Evolutionary conservation across 2,113 vertebrate genomes (phyloP).

Genomic region (Zosterops borbonicus): DNA sequence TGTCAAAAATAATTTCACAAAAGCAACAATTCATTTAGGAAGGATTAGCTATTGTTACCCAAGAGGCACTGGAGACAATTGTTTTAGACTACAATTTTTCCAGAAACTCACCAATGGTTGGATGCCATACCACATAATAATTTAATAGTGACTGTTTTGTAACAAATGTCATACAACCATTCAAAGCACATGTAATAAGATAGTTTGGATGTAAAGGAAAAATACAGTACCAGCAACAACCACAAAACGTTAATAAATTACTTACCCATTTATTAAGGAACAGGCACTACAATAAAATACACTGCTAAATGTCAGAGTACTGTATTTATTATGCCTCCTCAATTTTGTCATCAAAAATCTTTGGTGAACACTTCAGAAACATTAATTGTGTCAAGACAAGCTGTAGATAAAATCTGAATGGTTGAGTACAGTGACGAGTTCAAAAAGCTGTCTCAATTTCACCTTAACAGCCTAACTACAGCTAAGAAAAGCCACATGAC

Average conservation of each 20-base stretch:
- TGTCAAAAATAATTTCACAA: neutral
- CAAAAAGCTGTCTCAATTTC: neutral
- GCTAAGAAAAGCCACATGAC: neutral
- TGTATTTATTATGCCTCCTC: neutral
- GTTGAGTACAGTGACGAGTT: neutral
- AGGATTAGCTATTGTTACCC: neutral
- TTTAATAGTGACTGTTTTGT: neutral
- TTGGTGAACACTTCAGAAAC: neutral
- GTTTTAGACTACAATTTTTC: neutral
- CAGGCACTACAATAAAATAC: neutral
- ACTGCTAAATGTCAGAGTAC: neutral
- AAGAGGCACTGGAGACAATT: neutral
- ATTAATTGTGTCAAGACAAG: neutral
- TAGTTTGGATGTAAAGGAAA: neutral
- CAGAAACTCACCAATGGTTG: neutral
- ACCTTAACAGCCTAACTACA: neutral
- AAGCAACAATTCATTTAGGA: neutral
- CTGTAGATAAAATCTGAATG: neutral
- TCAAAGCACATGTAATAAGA: neutral
- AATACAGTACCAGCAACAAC: neutral
- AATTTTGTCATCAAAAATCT: neutral
- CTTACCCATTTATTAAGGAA: neutral
- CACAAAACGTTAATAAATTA: neutral
- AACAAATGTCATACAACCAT: neutral
- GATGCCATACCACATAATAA: neutral